Evolutionary conservation across 1,140 invertebrate genomes (phyloP).

Genomic region (Drosophila nebulosa): DNA sequence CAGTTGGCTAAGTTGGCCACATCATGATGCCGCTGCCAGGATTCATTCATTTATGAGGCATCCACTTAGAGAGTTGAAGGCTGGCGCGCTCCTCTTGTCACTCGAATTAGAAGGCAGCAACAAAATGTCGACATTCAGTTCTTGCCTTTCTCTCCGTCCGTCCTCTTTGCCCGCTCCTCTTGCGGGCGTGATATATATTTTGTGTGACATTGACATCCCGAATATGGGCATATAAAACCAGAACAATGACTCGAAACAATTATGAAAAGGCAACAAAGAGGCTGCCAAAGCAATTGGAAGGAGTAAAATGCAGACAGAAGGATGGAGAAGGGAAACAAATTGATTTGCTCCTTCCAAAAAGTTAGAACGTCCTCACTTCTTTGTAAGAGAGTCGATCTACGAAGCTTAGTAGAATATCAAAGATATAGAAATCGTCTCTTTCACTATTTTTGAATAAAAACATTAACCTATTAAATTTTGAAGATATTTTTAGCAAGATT

Average conservation of each 20-base stretch:
- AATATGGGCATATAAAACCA: slow-evolving; percentile 3
- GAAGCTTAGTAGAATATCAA: too few species aligned
- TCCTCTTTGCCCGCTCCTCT: slow-evolving; percentile 35
- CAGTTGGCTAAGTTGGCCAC: slow-evolving; percentile 69
- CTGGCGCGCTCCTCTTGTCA: slow-evolving; percentile 33
- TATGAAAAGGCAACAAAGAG: background rate
- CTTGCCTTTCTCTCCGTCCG: slow-evolving; percentile 16
- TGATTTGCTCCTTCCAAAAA: too few species aligned
- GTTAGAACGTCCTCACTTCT: too few species aligned
- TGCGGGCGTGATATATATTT: background rate
- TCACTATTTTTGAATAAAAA: too few species aligned
- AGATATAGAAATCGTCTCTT: too few species aligned
- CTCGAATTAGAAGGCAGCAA: slow-evolving; percentile 17
- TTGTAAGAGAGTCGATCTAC: too few species aligned
- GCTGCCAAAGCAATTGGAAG: too few species aligned
- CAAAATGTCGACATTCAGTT: slow-evolving; percentile 38
- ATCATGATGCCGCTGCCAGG: slow-evolving; percentile 46
- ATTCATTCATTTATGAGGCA: slow-evolving; percentile 55
- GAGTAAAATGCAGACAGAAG: too few species aligned
- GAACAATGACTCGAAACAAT: slow-evolving; percentile 9
- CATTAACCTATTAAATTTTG: too few species aligned
- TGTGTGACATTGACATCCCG: slow-evolving; percentile 57
- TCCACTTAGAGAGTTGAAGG: slow-evolving; percentile 39
- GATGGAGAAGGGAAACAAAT: too few species aligned
- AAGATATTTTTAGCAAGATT: too few species aligned